Conservation (phyloP, 2,888 invertebrate species). For the Apamea monoglypha region DNA sequence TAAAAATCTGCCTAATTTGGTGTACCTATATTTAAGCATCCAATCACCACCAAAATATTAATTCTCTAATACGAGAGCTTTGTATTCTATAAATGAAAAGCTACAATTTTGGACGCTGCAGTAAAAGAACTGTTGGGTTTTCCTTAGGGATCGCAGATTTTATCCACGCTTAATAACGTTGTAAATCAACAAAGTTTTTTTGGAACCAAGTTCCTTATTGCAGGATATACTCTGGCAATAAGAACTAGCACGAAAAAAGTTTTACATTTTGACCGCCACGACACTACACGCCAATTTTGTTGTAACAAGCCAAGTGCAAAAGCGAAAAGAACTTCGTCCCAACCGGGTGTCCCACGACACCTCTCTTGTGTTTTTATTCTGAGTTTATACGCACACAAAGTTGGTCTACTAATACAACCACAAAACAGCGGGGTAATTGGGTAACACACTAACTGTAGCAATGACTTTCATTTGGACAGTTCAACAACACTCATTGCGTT, state of each 20-base stretch:
- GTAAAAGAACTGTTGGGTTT: not conserved
- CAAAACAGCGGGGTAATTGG: not conserved
- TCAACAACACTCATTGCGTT: not conserved
- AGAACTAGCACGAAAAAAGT: no score
- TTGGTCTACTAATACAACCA: not conserved
- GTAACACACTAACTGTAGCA: no score
- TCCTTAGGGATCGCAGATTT: not conserved
- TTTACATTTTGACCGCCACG: no score
- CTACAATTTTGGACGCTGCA: not conserved
- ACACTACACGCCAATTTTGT: no score
- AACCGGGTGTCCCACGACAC: no score
- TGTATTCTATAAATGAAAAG: slow-evolving; percentile 7
- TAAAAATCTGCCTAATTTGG: slow-evolving; percentile 1
- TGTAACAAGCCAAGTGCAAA: no score
- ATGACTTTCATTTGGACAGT: no score
- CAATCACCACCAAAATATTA: not conserved
- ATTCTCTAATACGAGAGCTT: not conserved
- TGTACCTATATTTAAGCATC: not conserved
- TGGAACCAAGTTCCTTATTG: no score
- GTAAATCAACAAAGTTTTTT: not conserved
- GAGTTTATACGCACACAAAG: not conserved
- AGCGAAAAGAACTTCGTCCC: no score
- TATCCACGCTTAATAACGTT: no score
- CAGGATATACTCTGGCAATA: no score
- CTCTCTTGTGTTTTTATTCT: not conserved